Percentiles rank a stretch among this genome's conserved stretches.
phyloP scores from a whole-genome alignment of 2,113 vertebrate species.

The Sturnus vulgaris region DNA sequence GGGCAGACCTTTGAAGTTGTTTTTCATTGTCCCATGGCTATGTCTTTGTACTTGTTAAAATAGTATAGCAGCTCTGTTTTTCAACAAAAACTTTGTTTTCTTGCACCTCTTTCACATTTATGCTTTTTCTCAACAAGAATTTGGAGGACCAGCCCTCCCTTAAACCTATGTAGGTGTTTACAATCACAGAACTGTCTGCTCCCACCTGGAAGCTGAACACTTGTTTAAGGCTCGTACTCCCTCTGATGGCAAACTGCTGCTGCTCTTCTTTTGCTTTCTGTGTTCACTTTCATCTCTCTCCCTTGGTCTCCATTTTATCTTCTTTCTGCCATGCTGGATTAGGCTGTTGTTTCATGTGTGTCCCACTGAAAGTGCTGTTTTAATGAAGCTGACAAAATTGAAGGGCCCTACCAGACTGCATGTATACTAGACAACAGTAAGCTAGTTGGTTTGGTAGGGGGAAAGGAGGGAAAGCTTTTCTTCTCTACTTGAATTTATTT shows the following conservation, averaged over 20 bases:
- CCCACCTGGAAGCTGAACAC: background rate
- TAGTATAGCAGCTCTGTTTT: background rate
- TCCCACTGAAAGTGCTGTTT: background rate
- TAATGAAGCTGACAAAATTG: background rate
- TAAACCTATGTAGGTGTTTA: background rate
- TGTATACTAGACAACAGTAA: background rate
- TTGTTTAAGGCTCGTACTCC: background rate
- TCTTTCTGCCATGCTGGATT: background rate
- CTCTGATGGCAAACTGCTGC: background rate
- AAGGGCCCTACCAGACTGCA: background rate
- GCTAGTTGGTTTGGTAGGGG: background rate
- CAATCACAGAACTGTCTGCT: background rate
- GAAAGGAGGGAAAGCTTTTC: background rate
- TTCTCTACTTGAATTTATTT: background rate
- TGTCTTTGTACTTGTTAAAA: background rate
- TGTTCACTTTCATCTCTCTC: background rate
- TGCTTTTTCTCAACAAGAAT: background rate
- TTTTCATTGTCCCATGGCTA: background rate
- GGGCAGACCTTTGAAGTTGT: background rate
- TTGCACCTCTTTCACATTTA: background rate
- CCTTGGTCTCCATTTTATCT: slow-evolving; percentile 1
- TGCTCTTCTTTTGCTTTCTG: background rate
- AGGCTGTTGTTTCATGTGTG: background rate
- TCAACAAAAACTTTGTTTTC: background rate
- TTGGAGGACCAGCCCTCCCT: background rate